A percentile compares a stretch with the other conserved stretches of the same genome.
phyloP scores from a whole-genome alignment of 2,113 vertebrate genomes.

The Nycticebus coucang region DNA sequence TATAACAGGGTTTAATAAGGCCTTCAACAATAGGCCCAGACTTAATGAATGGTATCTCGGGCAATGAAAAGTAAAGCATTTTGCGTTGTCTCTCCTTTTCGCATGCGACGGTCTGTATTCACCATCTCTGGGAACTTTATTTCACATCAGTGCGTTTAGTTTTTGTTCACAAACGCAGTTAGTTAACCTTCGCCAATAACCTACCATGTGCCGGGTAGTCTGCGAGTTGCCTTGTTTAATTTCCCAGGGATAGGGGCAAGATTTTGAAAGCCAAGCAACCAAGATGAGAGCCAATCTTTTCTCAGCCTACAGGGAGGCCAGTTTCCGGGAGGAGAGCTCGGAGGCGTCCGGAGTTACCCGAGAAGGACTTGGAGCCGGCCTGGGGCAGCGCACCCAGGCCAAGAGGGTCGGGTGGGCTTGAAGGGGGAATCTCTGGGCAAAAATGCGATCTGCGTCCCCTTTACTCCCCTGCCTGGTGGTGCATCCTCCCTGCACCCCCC shows the following conservation, averaged over 20 bases:
- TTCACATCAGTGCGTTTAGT: neutral
- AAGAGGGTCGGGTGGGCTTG: neutral
- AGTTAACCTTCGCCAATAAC: neutral
- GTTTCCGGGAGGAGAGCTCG: neutral
- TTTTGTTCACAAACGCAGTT: neutral
- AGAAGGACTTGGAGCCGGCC: neutral
- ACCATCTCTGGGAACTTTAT: neutral
- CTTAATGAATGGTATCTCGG: conserved; percentile 3
- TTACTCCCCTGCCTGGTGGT: accelerated
- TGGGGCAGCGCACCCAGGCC: neutral
- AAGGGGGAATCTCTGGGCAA: no score
- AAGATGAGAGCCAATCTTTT: neutral
- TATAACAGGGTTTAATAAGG: conserved; percentile 39
- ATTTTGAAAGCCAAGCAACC: neutral
- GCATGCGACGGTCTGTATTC: neutral
- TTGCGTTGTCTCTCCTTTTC: neutral
- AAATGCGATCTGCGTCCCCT: neutral
- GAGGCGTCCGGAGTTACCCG: neutral
- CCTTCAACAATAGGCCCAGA: neutral
- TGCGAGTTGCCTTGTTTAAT: no score
- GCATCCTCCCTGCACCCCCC: neutral
- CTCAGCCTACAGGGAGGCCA: neutral
- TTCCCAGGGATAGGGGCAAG: neutral
- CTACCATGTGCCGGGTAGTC: no score
- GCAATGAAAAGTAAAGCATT: neutral